These are phyloP conservation scores for Stegostoma tigrinum DNA, from an alignment of 2,113 vertebrate species.

Conservation along the genomic window DNA sequence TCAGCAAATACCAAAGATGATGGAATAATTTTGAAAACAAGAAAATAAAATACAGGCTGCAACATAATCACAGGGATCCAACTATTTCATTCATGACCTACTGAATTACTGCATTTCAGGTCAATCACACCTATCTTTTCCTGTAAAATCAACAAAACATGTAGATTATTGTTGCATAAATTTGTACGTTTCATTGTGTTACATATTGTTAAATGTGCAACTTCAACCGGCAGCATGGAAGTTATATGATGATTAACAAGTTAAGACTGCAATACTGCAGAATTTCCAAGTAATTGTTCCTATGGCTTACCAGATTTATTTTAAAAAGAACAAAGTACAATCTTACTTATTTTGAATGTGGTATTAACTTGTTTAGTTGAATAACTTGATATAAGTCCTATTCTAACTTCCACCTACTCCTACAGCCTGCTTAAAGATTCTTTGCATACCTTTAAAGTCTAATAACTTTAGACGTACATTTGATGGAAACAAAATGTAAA, in stretches of 20 bases:
- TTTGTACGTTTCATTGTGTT: not conserved
- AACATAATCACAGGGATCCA: slow-evolving; percentile 11
- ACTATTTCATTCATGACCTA: not conserved
- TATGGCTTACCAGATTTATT: not conserved
- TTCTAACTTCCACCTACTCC: not conserved
- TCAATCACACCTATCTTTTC: not conserved
- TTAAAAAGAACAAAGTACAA: not conserved
- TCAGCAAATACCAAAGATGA: not conserved
- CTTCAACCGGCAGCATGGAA: not conserved
- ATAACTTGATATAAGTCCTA: not conserved
- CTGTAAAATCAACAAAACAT: not conserved
- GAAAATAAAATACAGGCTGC: not conserved
- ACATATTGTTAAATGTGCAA: not conserved
- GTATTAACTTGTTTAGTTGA: not conserved
- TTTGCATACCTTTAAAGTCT: too few species aligned
- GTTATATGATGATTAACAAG: not conserved
- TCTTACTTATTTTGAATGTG: not conserved
- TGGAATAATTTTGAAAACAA: not conserved
- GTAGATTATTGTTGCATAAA: not conserved
- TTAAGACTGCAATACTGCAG: not conserved
- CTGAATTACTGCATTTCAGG: slow-evolving; percentile 13
- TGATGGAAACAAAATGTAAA: too few species aligned
- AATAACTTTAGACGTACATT: too few species aligned
- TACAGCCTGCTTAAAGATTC: too few species aligned
- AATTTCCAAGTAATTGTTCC: not conserved